phyloP scores from a whole-genome alignment of 2,888 invertebrate genomes.

The Lacanobia oleracea region DNA sequence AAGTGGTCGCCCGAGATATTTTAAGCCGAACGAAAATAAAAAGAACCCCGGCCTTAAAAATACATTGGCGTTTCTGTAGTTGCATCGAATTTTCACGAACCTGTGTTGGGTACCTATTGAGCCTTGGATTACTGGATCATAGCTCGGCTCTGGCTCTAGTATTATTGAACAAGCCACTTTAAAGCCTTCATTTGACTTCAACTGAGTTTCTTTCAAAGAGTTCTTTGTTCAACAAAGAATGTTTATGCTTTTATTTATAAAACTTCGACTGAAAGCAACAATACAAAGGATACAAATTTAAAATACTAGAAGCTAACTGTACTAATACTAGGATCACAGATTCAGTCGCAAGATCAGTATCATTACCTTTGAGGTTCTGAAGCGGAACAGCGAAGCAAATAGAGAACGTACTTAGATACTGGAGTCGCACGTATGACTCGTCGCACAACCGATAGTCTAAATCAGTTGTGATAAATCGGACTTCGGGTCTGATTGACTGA shows the following conservation, averaged over 20 bases:
- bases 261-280: neutral
- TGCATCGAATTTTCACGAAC: conserved; percentile 19
- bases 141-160: neutral
- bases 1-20: neutral
- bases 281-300: neutral
- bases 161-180: neutral
- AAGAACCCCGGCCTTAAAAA: conserved; percentile 16
- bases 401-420: neutral
- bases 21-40: conserved; percentile 12
- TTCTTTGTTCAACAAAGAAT: neutral
- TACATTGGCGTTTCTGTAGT: neutral
- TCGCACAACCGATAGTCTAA: conserved; percentile 17
- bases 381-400: conserved; percentile 7
- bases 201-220: conserved; percentile 14
- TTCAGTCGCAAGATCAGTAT: neutral
- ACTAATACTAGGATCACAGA: neutral
- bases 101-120: neutral
- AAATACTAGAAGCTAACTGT: neutral
- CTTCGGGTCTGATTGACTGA: conserved; percentile 6
- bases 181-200: conserved; percentile 7
- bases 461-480: conserved; percentile 36
- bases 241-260: neutral
- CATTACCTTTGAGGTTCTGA: conserved; percentile 6
- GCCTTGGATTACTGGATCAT: conserved; percentile 9
- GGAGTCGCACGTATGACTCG: conserved; percentile 13